Percentiles rank a stretch among this genome's conserved stretches.
Evolutionary conservation across 2,113 vertebrate species (phyloP).

Genomic region (Gymnobelideus leadbeateri): DNA sequence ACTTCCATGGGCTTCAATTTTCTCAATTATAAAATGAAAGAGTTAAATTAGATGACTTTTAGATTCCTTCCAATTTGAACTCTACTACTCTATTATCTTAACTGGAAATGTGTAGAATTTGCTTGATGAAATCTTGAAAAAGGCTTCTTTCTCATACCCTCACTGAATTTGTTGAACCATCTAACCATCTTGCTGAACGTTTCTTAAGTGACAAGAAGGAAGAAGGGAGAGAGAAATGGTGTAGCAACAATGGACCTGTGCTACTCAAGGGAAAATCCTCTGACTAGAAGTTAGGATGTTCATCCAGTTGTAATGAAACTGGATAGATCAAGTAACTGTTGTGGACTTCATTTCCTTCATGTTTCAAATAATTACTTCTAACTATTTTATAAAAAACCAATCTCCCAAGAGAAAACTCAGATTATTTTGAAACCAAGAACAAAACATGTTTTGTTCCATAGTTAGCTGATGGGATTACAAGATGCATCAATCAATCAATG

Average conservation of each 20-base stretch:
- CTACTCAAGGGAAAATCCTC: not conserved
- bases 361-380: not conserved
- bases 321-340: not conserved
- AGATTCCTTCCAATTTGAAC: not conserved
- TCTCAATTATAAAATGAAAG: not conserved
- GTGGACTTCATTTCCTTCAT: not conserved
- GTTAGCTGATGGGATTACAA: not conserved
- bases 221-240: not conserved
- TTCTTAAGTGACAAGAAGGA: not conserved
- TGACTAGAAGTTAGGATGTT: not conserved
- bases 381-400: not conserved
- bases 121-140: not conserved
- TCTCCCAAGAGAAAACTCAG: not conserved
- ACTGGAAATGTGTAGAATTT: conserved; percentile 43
- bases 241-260: not conserved
- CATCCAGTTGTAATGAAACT: not conserved
- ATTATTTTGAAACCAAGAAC: not conserved
- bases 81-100: conserved; percentile 1
- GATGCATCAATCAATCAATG: not conserved
- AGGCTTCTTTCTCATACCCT: not conserved
- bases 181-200: not conserved
- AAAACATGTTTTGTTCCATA: not conserved
- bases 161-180: conserved; percentile 5
- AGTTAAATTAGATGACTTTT: not conserved
- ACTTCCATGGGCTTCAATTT: not conserved